These are phyloP conservation scores for Leucophenga montana DNA, from an alignment of 2,888 invertebrate genomes.

Conservation along the genomic window DNA sequence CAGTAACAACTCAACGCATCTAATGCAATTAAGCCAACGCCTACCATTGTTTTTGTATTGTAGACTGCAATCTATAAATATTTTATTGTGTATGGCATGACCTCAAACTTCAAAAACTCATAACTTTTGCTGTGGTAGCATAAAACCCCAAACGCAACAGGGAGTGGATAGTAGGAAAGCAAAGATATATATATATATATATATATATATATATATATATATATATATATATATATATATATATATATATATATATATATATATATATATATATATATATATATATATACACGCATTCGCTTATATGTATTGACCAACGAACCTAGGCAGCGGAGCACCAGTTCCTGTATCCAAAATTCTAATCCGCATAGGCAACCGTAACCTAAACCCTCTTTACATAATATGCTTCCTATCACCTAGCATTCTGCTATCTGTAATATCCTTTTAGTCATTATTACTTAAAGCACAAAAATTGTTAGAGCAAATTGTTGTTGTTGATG, in stretches of 20 bases:
- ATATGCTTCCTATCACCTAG: too few relatives aligned
- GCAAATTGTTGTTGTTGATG: conserved; percentile 41
- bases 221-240: too few relatives aligned
- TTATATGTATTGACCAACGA: conserved; percentile 18
- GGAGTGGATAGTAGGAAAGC: too few relatives aligned
- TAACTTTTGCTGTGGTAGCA: conserved; percentile 34
- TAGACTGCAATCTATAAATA: conserved; percentile 60
- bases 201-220: too few relatives aligned
- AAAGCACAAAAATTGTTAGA: conserved; percentile 49
- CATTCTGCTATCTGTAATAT: conserved; percentile 43
- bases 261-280: too few relatives aligned
- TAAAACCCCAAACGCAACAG: conserved; percentile 32
- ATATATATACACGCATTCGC: too few relatives aligned
- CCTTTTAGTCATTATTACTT: conserved; percentile 59
- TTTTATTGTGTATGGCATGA: conserved; percentile 52
- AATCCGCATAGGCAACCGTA: conserved; percentile 40
- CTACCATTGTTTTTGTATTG: conserved; percentile 20
- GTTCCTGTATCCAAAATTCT: conserved; percentile 3
- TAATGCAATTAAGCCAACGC: conserved; percentile 58
- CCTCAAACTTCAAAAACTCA: conserved; percentile 42
- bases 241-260: too few relatives aligned
- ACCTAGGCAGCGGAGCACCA: not conserved
- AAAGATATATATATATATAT: conserved; percentile 25
- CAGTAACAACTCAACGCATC: conserved; percentile 15
- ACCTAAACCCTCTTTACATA: conserved; percentile 22